These are phyloP conservation scores for Steinernema hermaphroditum DNA, from an alignment of 2,888 invertebrate species.

Conservation along the genomic window DNA sequence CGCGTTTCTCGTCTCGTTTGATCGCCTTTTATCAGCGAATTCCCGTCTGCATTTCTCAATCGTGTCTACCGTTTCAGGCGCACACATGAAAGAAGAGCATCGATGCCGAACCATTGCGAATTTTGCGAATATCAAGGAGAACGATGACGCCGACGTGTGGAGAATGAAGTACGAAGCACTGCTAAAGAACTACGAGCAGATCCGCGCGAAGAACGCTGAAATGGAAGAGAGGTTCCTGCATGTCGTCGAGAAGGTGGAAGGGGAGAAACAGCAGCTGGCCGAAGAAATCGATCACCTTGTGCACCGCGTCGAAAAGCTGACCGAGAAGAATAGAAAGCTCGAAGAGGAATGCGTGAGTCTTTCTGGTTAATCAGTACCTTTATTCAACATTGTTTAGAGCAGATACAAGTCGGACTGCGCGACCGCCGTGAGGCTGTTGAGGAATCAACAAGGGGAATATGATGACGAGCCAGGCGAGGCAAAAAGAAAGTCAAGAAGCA, in stretches of 20 bases:
- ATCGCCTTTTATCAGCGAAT: no score
- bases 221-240: constrained; percentile 24
- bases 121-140: constrained; percentile 11
- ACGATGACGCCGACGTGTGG: background rate
- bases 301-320: constrained; percentile 2
- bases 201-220: constrained; percentile 5
- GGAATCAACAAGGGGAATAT: constrained; percentile 15
- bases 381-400: background rate
- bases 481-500: no score
- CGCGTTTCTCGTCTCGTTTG: no score
- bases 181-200: background rate
- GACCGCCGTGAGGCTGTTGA: background rate
- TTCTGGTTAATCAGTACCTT: background rate
- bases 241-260: constrained; percentile 21
- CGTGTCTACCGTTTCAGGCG: background rate
- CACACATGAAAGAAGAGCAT: background rate
- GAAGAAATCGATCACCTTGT: constrained; percentile 25
- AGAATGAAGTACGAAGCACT: constrained; percentile 15
- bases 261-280: constrained; percentile 15
- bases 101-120: constrained; percentile 11
- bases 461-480: background rate
- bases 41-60: no score
- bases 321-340: background rate
- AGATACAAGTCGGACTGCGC: constrained; percentile 21
- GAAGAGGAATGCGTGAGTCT: constrained; percentile 8